Evolutionary conservation across 2,888 invertebrate genomes (phyloP).

Genomic region (Andrena flavipes): DNA sequence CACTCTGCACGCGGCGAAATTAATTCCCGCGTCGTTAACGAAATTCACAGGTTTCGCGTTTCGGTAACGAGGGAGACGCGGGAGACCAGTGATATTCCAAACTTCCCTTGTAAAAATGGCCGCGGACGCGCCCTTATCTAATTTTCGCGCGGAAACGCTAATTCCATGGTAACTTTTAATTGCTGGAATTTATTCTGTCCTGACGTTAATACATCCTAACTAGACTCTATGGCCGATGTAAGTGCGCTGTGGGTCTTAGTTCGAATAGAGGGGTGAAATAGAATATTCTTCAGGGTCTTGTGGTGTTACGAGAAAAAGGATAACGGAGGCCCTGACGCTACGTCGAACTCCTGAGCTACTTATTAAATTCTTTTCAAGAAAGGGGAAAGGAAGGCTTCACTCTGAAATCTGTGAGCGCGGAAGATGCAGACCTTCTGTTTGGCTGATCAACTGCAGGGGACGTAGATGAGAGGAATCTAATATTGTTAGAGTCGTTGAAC

Average conservation of each 20-base stretch:
- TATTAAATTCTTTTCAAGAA: not conserved
- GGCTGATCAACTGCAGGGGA: not conserved
- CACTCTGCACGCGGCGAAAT: not conserved
- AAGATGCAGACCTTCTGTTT: not conserved
- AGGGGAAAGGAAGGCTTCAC: not conserved
- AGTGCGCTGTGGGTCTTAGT: not conserved
- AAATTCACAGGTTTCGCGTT: slow-evolving; percentile 24
- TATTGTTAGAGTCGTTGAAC: not conserved
- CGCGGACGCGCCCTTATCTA: not conserved
- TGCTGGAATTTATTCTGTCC: slow-evolving; percentile 10
- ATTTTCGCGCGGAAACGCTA: not conserved
- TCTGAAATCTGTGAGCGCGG: not conserved
- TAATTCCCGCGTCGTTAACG: slow-evolving; percentile 20
- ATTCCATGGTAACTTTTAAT: slow-evolving; percentile 22
- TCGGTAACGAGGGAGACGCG: slow-evolving; percentile 13
- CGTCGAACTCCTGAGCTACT: slow-evolving; percentile 6
- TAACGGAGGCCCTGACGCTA: slow-evolving; percentile 6
- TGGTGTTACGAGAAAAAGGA: slow-evolving; percentile 3
- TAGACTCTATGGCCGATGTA: not conserved
- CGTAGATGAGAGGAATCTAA: slow-evolving; percentile 1
- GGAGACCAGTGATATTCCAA: not conserved
- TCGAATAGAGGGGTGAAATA: not conserved
- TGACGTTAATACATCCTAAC: slow-evolving; percentile 13
- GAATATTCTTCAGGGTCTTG: not conserved
- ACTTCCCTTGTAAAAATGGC: not conserved